Base-by-base conservation (phyloP, 2,888 invertebrate species). In the Xylocampa areola region DNA sequence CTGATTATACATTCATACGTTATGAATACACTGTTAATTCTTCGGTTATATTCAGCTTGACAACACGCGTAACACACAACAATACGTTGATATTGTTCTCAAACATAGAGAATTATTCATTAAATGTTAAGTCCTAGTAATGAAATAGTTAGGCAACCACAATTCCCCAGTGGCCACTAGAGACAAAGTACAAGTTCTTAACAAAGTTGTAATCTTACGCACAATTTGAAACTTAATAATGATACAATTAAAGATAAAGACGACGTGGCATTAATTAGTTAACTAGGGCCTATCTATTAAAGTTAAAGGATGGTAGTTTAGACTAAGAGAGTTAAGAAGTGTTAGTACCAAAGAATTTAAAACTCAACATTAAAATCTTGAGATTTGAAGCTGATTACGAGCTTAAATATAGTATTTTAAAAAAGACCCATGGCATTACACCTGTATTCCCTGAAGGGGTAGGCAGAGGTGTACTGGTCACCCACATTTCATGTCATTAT, bases 201-300 rank as follows among this genome's bases (percentile, higher is more conserved):
- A 62, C 62, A 39, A 75, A 72, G 47, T 72, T 67, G 59, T 67
- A 67, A 71, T 75, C 67, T 67, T 58, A 53, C 53, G 72, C 48
- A 57, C 59, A 72, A 72, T 72, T 67, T 63, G 44, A 57, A 72
- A 75, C 75, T 72, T 75, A 65, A 72, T 74, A 72, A 72, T 72
- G 62, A 70, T 67, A 75, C 59, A 75, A 72, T 72, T 72, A 63
- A 71, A 71, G 76, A 75, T 67, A 75, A 72, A 72, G 75, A 39
- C 68, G 51, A 39, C 47, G 58, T 75, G 23, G 63, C 63, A 67
- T 72, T 72, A 72, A 72, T 72, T 72, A 75, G 76, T 41, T 71
- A 71, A 75, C 59, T 57, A 67, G 59, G 23, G 49, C 44, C 48
- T 59, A 59, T 72, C 49, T 40, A 59, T 71, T 62, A 62, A 60